phyloP scores from a whole-genome alignment of 1,140 invertebrate genomes.

The Drosophila rhopaloa region DNA sequence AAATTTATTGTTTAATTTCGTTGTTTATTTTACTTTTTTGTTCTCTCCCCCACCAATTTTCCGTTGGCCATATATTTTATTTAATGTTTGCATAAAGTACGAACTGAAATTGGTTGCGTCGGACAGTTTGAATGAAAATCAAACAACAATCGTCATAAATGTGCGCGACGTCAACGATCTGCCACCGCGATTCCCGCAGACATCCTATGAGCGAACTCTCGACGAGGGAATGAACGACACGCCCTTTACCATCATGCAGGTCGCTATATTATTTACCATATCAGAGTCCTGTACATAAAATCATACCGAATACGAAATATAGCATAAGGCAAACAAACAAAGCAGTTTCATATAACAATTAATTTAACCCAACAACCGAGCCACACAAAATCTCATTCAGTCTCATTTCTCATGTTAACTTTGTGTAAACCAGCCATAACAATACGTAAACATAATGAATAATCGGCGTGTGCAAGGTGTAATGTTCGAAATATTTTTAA shows the following conservation, averaged over 20 bases:
- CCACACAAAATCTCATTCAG: constrained; percentile 48
- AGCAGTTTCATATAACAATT: constrained; percentile 58
- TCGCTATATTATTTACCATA: constrained; percentile 79
- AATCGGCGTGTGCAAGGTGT: constrained; percentile 18
- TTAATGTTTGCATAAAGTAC: constrained; percentile 87
- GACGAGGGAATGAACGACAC: constrained; percentile 87
- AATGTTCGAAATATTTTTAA: constrained; percentile 21
- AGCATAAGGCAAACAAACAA: constrained; percentile 31
- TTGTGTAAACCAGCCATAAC: constrained; percentile 57
- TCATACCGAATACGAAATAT: constrained; percentile 16
- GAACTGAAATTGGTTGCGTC: constrained; percentile 94
- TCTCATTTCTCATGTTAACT: constrained; percentile 54
- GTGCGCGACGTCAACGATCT: constrained; percentile 93
- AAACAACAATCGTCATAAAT: constrained; percentile 90
- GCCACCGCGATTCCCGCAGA: constrained; percentile 90
- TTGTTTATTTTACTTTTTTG: constrained; percentile 32
- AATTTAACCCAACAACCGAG: constrained; percentile 55
- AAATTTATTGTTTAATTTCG: constrained; percentile 51
- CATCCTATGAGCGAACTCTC: constrained; percentile 88
- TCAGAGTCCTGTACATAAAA: constrained; percentile 34
- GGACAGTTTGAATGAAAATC: constrained; percentile 93
- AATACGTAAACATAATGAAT: constrained; percentile 50
- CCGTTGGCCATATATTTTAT: constrained; percentile 46
- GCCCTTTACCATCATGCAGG: constrained; percentile 88
- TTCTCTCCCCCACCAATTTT: constrained; percentile 10